Conservation (phyloP, 2,113 vertebrate species). For the Hystrix cristata region DNA sequence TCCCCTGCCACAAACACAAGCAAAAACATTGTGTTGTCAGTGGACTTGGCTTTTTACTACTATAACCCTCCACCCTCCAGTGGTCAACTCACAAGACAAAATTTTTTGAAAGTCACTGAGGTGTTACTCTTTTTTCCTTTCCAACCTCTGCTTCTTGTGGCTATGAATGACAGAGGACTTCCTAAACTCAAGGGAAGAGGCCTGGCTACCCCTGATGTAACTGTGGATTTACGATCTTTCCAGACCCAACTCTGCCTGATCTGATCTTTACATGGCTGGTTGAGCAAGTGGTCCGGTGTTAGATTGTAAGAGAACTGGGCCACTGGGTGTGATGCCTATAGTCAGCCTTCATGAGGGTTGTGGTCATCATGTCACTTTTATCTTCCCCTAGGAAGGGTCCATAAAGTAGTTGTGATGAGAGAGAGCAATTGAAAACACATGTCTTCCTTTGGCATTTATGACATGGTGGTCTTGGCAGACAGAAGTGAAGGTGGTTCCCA, state of each 20-base stretch:
- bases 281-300: constrained; percentile 43
- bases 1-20: background rate
- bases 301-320: background rate
- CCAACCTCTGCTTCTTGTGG: constrained; percentile 11
- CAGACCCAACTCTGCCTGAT: background rate
- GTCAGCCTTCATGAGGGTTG: constrained; percentile 28
- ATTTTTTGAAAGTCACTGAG: constrained; percentile 49
- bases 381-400: background rate
- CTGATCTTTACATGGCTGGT: background rate
- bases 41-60: background rate
- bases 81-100: background rate
- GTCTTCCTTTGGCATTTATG: background rate
- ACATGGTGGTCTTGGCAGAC: background rate
- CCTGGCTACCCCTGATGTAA: background rate
- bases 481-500: background rate
- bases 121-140: background rate
- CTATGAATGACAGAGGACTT: constrained; percentile 54
- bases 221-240: background rate
- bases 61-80: background rate
- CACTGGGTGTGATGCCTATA: constrained; percentile 19
- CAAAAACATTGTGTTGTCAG: background rate
- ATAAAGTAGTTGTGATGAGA: background rate
- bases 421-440: background rate
- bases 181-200: constrained; percentile 4
- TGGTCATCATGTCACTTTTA: constrained; percentile 50